Conservation (phyloP, 2,888 invertebrate genomes). For the Napeogenes sylphis region DNA sequence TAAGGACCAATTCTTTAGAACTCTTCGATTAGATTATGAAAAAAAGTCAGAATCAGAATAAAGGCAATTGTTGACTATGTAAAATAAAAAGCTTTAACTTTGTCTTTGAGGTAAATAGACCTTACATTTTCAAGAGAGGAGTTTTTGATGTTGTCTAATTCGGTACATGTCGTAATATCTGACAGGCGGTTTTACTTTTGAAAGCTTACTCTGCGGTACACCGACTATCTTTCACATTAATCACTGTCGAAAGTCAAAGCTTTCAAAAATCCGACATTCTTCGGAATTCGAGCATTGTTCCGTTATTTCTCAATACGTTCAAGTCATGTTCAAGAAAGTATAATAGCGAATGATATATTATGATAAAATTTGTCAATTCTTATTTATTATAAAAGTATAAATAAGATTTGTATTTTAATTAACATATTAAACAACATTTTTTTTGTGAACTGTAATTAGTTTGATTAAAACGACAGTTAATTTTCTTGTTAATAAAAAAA, state of each 20-base stretch:
- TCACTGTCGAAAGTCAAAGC: conserved; percentile 6
- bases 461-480: conserved; percentile 35
- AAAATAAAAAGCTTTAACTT: too few species aligned
- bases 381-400: too few species aligned
- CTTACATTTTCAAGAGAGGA: neutral
- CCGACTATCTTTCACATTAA: conserved; percentile 6
- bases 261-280: conserved; percentile 4
- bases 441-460: conserved; percentile 25
- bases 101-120: too few species aligned
- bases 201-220: neutral
- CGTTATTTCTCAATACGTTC: neutral
- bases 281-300: neutral
- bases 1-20: too few species aligned
- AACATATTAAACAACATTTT: too few species aligned
- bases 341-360: too few species aligned
- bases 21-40: too few species aligned
- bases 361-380: too few species aligned
- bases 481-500: conserved; percentile 37
- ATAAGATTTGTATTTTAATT: too few species aligned
- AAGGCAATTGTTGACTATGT: too few species aligned
- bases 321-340: neutral
- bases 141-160: neutral
- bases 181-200: neutral
- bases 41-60: too few species aligned
- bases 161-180: conserved; percentile 1